Percentiles rank a stretch among this genome's conserved stretches.
Evolutionary conservation across 2,797 vertebrate genomes (phyloP).

Genomic region (Momotus momota): DNA sequence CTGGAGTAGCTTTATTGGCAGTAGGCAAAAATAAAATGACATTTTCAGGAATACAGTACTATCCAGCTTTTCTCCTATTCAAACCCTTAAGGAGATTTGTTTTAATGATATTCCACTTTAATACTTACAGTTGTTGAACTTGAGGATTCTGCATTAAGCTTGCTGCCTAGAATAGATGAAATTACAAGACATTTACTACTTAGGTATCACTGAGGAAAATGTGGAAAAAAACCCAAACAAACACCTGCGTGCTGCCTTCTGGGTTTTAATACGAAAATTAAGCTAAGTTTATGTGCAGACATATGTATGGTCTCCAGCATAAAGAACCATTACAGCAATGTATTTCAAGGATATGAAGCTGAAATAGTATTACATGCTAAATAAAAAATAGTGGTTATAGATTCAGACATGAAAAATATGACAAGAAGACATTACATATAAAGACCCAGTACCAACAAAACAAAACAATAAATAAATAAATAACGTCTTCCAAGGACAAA

Average conservation of each 20-base stretch:
- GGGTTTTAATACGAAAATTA: background rate
- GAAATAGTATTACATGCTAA: background rate
- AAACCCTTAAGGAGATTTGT: background rate
- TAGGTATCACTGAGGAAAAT: background rate
- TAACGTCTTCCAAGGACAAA: background rate
- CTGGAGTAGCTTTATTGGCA: background rate
- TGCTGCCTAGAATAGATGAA: slow-evolving; percentile 85
- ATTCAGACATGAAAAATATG: background rate
- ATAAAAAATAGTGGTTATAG: background rate
- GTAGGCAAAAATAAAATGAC: background rate
- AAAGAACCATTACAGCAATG: background rate
- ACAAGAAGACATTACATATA: background rate
- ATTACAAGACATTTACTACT: slow-evolving; percentile 35
- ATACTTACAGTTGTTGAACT: slow-evolving; percentile 95
- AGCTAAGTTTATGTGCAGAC: background rate
- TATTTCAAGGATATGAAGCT: background rate
- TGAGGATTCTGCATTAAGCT: slow-evolving; percentile 99
- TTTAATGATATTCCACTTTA: background rate
- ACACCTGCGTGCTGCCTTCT: background rate
- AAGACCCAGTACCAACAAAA: background rate
- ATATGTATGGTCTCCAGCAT: background rate
- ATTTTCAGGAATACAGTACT: background rate
- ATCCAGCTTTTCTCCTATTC: background rate
- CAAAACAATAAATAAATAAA: background rate
- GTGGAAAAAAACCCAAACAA: background rate